Evolutionary conservation across 1,140 invertebrate genomes (phyloP), one percentile per base, ranked within the genome.

Genomic region (Ericerus pela): DNA sequence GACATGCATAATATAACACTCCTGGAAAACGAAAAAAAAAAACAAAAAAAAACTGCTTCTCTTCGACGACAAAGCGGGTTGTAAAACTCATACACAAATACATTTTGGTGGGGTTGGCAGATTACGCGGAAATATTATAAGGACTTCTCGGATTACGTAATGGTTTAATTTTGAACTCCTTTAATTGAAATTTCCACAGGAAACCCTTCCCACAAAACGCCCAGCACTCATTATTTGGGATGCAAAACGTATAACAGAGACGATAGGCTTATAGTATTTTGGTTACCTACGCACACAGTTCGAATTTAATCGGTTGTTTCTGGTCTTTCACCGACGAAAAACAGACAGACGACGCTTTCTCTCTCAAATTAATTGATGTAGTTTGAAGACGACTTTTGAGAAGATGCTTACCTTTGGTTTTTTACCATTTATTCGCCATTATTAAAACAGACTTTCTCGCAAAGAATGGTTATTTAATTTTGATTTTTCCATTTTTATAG

Each of bases 161-260:
- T 47, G 41, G 41, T 24, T 47, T 47, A 47, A 47, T 47, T 47
- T 47, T 47, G 41, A 47, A 47, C 41, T 47, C 22, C 41, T 47
- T 47, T 47, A 47, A 47, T 47, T 47, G 41, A 47, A 47, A 47
- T 47, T 47, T 47, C 41, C 22, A 47, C n/a, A n/a, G n/a, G n/a
- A n/a, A n/a, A n/a, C n/a, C n/a, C n/a, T n/a, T 24, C 41, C 41
- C 22, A 47, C 41, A 47, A 38, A 47, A 47, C 41, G 41, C 41
- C 41, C 26, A 18, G 20, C 16, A 47, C n/a, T 47, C 41, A 24
- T 47, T 47, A 47, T 24, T n/a, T n/a, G n/a, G n/a, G n/a, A n/a
- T n/a, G n/a, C n/a, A n/a, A n/a, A n/a, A n/a, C n/a, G n/a, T n/a
- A n/a, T n/a, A n/a, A n/a, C n/a, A n/a, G n/a, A n/a, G n/a, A n/a